These are phyloP conservation scores for Myiothlypis coronata DNA, from an alignment of 2,797 vertebrate genomes.

Conservation along the genomic window DNA sequence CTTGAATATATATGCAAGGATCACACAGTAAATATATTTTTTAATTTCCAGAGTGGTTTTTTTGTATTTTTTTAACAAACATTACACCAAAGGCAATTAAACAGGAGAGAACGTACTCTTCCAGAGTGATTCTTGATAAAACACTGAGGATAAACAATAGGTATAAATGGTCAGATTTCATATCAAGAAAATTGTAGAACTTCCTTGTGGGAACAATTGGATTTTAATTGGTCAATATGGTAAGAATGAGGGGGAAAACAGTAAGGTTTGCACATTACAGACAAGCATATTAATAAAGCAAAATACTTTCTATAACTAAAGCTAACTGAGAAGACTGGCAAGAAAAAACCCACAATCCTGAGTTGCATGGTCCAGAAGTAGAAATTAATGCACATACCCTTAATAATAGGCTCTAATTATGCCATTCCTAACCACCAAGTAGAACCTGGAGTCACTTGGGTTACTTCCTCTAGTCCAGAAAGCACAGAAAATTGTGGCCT, in stretches of 20 bases:
- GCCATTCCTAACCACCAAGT: neutral
- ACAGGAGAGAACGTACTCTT: neutral
- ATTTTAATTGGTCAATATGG: neutral
- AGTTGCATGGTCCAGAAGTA: neutral
- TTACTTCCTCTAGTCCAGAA: neutral
- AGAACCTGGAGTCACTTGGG: neutral
- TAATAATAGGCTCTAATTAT: neutral
- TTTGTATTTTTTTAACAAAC: neutral
- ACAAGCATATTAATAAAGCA: neutral
- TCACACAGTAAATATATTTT: neutral
- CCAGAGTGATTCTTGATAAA: neutral
- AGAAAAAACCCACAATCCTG: neutral
- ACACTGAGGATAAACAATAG: neutral
- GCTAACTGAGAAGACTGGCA: neutral
- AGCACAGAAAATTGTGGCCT: neutral
- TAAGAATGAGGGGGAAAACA: neutral
- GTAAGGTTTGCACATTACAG: neutral
- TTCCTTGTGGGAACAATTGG: neutral
- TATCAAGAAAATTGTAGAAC: neutral
- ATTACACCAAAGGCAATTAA: neutral
- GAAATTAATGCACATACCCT: neutral
- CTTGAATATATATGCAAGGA: accelerated
- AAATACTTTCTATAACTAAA: neutral
- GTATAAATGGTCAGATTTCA: neutral
- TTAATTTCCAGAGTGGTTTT: neutral